A percentile compares a stretch with the other conserved stretches of the same genome.
These are phyloP conservation scores for Calliphora vomitoria DNA, from an alignment of 2,888 invertebrate species.

Conservation along the genomic window DNA sequence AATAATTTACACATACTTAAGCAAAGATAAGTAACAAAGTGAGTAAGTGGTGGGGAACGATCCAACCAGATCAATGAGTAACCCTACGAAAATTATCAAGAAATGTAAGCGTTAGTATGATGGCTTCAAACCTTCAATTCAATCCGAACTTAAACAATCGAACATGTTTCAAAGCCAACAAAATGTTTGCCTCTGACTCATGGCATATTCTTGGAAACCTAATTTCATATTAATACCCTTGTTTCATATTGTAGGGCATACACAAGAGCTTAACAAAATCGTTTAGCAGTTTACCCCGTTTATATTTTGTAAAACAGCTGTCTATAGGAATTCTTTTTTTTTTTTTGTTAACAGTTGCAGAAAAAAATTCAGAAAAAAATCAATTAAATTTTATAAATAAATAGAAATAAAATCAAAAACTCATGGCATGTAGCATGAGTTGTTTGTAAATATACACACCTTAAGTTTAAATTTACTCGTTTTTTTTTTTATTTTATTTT, in stretches of 20 bases:
- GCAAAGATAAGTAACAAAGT: slow-evolving; percentile 19
- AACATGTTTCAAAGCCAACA: slow-evolving; percentile 30
- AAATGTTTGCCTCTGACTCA: slow-evolving; percentile 43
- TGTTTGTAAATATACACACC: slow-evolving; percentile 63
- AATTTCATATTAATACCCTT: neutral
- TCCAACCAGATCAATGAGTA: slow-evolving; percentile 49
- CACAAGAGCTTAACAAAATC: neutral
- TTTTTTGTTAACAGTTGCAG: slow-evolving; percentile 14
- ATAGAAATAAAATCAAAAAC: slow-evolving; percentile 50
- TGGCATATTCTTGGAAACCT: neutral
- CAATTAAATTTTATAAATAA: slow-evolving; percentile 46
- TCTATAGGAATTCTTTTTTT: slow-evolving; percentile 28
- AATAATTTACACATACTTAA: neutral
- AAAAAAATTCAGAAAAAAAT: slow-evolving; percentile 23
- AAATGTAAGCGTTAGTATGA: neutral
- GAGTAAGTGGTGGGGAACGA: slow-evolving; percentile 41
- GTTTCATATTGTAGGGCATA: slow-evolving; percentile 46
- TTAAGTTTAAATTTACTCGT: slow-evolving; percentile 55
- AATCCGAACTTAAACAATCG: neutral
- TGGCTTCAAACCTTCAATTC: slow-evolving; percentile 26
- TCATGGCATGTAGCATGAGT: slow-evolving; percentile 48
- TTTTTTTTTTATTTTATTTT: slow-evolving; percentile 45
- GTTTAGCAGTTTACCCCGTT: neutral
- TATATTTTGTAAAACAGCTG: slow-evolving; percentile 58
- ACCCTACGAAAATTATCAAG: slow-evolving; percentile 20